Base-by-base conservation (phyloP, 2,797 vertebrate genomes). In the Lacerta viridis region DNA sequence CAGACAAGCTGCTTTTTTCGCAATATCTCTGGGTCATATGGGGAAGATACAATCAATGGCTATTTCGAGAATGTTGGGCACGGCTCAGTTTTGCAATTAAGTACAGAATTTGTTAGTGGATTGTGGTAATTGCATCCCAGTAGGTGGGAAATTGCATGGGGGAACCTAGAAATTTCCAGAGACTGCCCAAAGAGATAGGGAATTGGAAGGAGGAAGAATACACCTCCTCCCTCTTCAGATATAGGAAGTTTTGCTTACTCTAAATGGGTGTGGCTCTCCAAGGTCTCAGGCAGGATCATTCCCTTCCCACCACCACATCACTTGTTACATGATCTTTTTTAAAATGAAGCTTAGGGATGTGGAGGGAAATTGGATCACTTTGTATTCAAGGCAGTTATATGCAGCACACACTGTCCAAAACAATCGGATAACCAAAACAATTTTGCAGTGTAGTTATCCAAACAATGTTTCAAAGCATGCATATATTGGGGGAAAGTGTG, bases 31-130 rank as follows among this genome's bases (percentile, higher is more conserved):
- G 29, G n/a, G 2, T 23, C 1, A 8, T 23, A 4, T 20, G 8
- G 43, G 55, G 7, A 33, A 71, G n/a, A 71, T 33, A 83, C 50
- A 4, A 55, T 17, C 39, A 71, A 71, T n/a, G 46, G 50, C 15
- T 20, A 55, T 50, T 68, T 27, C 10, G 13, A 25, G 61, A 41
- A 82, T 27, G 27, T 8, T 41, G 68, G 2, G 46, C 17, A 59
- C 20, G 5, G 43, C 29, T 61, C 23, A 36, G 43, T 80, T 87
- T 81, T 74, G 33, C 13, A 87, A 87, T 86, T 33, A 86, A 68
- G 10, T 87, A 81, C 55, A 80, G 29, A 55, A 69, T 80, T 46
- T 55, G 46, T 18, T 27, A 80, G n/a, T 80, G 77, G 39, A 69
- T 7, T 78, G 39, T 78, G 11, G 25, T 78, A 78, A 85, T 36